Evolutionary conservation across 2,113 vertebrate species (phyloP).

Genomic region (Macquaria australasica): DNA sequence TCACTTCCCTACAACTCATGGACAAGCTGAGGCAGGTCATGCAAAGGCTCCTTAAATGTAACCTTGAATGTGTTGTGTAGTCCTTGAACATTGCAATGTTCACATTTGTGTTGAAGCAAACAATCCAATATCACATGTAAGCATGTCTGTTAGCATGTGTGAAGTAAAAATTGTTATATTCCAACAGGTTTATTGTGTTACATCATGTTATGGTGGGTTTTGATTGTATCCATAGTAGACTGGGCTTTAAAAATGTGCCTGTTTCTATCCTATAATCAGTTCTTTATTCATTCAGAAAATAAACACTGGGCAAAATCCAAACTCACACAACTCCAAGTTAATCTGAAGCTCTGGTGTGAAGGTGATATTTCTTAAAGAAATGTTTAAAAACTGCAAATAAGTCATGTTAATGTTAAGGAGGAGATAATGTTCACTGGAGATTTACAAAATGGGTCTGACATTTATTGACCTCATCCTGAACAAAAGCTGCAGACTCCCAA

Average conservation of each 20-base stretch:
- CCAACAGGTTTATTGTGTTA: background rate
- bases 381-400: background rate
- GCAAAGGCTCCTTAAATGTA: slow-evolving; percentile 16
- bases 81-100: slow-evolving; percentile 7
- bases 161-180: background rate
- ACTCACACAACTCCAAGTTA: background rate
- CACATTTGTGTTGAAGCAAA: slow-evolving; percentile 2
- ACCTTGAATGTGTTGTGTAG: slow-evolving; percentile 30
- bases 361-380: background rate
- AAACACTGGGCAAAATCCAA: slow-evolving; percentile 8
- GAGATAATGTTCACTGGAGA: slow-evolving; percentile 3
- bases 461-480: slow-evolving; percentile 16
- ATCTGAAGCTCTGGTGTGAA: background rate
- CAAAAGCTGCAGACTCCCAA: slow-evolving; percentile 6
- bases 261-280: background rate
- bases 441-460: slow-evolving; percentile 9
- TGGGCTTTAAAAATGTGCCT: background rate
- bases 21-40: slow-evolving; percentile 73
- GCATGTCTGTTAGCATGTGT: background rate
- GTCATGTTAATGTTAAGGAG: background rate
- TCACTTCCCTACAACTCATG: slow-evolving; percentile 38
- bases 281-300: slow-evolving; percentile 33
- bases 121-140: background rate
- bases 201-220: background rate
- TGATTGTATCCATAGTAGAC: background rate